These are phyloP conservation scores for Myiagra hebetior DNA, from an alignment of 2,113 vertebrate genomes.

Conservation along the genomic window DNA sequence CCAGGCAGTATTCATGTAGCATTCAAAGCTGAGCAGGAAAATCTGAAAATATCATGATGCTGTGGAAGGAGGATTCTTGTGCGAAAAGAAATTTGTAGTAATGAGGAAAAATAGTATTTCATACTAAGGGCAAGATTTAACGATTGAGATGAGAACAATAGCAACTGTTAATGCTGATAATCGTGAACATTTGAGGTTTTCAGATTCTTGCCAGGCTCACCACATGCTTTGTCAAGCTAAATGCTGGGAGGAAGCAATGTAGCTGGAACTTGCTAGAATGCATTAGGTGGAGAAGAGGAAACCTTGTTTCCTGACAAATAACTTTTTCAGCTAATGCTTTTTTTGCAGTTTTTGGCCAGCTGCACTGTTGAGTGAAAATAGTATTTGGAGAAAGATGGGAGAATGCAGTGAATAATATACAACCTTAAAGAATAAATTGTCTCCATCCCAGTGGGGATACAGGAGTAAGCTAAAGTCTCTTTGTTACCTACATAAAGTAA, in stretches of 20 bases:
- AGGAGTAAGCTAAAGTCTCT: background rate
- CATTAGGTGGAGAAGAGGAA: constrained; percentile 27
- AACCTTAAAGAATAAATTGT: background rate
- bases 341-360: background rate
- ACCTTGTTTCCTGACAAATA: background rate
- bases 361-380: background rate
- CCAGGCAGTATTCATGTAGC: background rate
- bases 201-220: background rate
- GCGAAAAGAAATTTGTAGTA: background rate
- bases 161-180: background rate
- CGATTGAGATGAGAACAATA: background rate
- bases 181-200: background rate
- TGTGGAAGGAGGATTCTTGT: background rate
- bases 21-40: background rate
- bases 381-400: background rate
- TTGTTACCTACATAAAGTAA: background rate
- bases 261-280: background rate
- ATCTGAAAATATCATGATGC: background rate
- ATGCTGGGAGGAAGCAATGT: background rate
- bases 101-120: background rate
- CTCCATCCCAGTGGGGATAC: background rate
- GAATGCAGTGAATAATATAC: background rate
- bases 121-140: background rate
- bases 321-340: background rate
- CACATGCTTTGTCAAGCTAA: background rate